Evolutionary conservation across 2,797 vertebrate genomes (phyloP).

Genomic region (Phataginus tetradactyla): DNA sequence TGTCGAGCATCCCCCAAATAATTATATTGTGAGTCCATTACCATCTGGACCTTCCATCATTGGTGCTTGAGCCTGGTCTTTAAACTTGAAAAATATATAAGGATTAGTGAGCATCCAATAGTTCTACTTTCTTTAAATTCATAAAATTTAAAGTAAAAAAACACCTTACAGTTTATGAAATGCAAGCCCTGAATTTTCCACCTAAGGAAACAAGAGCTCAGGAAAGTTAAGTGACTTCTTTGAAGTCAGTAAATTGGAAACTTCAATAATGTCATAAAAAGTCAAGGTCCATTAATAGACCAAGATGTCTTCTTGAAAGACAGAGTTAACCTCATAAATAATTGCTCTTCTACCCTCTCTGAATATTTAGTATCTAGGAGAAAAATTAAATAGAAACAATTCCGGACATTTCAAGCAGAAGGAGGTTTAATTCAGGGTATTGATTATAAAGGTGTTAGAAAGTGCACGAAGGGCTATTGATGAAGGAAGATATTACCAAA

Average conservation of each 20-base stretch:
- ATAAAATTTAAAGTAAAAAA: constrained; percentile 34
- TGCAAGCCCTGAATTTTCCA: neutral
- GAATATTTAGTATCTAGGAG: neutral
- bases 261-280: constrained; percentile 9
- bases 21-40: neutral
- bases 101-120: neutral
- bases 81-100: neutral
- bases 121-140: neutral
- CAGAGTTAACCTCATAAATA: constrained; percentile 19
- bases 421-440: neutral
- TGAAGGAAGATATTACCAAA: neutral
- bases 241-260: constrained; percentile 24
- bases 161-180: neutral
- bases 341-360: neutral
- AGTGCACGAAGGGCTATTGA: neutral
- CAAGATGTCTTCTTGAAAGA: constrained; percentile 7
- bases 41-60: constrained; percentile 39
- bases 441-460: neutral
- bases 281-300: neutral
- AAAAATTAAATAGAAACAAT: constrained; percentile 17
- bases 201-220: neutral
- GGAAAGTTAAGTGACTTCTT: neutral
- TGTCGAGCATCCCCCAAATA: neutral
- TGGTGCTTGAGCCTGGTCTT: constrained; percentile 43
- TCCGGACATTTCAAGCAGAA: neutral